Evolutionary conservation across 2,888 invertebrate species (phyloP).

Genomic region (Minunthozetes semirufus): DNA sequence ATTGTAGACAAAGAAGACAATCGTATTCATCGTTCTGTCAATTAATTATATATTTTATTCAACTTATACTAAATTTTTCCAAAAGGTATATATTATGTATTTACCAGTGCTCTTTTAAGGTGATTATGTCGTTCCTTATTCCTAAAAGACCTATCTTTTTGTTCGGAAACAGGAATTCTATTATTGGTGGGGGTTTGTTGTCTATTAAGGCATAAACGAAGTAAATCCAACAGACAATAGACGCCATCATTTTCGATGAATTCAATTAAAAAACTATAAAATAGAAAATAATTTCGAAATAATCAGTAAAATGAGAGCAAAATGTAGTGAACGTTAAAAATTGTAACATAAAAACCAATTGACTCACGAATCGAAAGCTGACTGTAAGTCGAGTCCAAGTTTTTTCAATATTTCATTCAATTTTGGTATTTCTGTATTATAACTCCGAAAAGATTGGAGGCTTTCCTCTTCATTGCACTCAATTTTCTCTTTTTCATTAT

Average conservation of each 20-base stretch:
- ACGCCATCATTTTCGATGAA: conserved; percentile 83
- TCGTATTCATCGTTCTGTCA: conserved; percentile 73
- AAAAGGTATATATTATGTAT: no score
- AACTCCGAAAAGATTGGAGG: not conserved
- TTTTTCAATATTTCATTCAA: conserved; percentile 40
- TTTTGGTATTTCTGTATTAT: conserved; percentile 39
- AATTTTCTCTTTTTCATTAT: conserved; percentile 38
- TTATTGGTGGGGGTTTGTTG: conserved; percentile 51
- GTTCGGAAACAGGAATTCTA: conserved; percentile 29
- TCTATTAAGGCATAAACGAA: conserved; percentile 61
- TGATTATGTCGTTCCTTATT: conserved; percentile 33
- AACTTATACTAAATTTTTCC: no score
- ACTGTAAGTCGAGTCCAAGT: conserved; percentile 40
- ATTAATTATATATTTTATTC: conserved; percentile 25
- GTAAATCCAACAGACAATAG: conserved; percentile 69
- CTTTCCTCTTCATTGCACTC: conserved; percentile 13
- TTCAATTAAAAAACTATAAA: conserved; percentile 80
- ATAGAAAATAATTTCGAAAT: not conserved
- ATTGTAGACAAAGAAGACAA: conserved; percentile 75
- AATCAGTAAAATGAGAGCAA: no score
- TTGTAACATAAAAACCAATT: not conserved
- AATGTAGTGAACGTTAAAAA: no score
- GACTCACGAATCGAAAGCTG: conserved; percentile 36
- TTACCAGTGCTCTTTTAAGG: conserved; percentile 39
- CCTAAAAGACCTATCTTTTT: not conserved